A percentile compares a stretch with the other conserved stretches of the same genome.
Evolutionary conservation across 2,113 vertebrate genomes (phyloP).

Genomic region (Daubentonia madagascariensis): DNA sequence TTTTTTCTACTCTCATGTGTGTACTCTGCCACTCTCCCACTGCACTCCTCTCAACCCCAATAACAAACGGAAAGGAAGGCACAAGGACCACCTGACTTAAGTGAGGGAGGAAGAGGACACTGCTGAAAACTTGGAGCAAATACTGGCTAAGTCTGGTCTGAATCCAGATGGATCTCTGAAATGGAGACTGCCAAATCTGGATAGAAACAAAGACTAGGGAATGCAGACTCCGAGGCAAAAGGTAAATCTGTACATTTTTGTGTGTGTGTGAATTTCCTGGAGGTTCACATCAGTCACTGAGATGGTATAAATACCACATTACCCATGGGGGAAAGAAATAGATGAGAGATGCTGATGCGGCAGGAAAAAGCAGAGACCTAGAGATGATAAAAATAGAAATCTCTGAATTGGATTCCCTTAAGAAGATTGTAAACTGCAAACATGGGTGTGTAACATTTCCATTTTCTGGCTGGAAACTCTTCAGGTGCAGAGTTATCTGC

Average conservation of each 20-base stretch:
- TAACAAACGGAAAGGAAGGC: not conserved
- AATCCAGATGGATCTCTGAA: not conserved
- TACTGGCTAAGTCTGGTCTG: not conserved
- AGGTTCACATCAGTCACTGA: not conserved
- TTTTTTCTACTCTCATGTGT: not conserved
- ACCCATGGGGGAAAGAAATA: not conserved
- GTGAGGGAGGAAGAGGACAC: not conserved
- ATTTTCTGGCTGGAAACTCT: not conserved
- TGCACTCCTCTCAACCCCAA: not conserved
- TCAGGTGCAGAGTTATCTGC: not conserved
- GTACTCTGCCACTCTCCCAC: not conserved
- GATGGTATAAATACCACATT: not conserved
- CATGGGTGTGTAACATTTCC: not conserved
- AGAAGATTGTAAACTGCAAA: not conserved
- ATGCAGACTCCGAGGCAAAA: not conserved
- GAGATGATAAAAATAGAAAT: not conserved
- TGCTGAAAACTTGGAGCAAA: not conserved
- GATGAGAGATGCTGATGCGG: not conserved
- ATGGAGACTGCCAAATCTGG: not conserved
- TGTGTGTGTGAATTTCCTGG: not conserved
- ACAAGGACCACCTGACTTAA: not conserved
- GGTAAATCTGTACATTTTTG: not conserved
- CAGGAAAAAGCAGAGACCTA: not conserved
- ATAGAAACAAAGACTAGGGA: not conserved
- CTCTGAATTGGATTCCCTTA: not conserved